Conservation (phyloP, 2,113 vertebrate genomes). For the Otolemur garnettii region DNA sequence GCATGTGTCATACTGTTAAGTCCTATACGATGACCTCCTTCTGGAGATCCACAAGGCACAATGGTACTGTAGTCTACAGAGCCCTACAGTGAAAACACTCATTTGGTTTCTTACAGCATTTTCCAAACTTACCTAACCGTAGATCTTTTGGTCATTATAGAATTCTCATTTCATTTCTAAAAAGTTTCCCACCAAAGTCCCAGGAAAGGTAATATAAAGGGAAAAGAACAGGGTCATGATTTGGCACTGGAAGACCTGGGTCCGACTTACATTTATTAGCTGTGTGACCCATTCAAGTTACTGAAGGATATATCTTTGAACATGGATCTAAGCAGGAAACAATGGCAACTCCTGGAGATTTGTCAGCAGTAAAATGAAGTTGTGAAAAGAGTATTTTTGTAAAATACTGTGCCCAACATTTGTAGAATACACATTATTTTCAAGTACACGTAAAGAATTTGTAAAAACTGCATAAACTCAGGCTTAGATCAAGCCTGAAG, state of each 20-base stretch:
- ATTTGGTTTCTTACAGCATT: neutral
- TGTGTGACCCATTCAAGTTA: neutral
- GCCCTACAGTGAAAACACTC: neutral
- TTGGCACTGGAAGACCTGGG: neutral
- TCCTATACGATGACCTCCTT: neutral
- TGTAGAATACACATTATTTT: slow-evolving; percentile 3
- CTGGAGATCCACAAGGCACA: neutral
- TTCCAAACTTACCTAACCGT: neutral
- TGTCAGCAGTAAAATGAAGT: slow-evolving; percentile 36
- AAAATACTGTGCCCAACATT: neutral
- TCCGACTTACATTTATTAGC: neutral
- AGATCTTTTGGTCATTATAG: neutral
- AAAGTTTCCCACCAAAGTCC: neutral
- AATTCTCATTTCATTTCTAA: neutral
- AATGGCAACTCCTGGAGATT: neutral
- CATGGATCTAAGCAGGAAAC: neutral
- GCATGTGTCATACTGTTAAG: neutral
- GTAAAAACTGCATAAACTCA: neutral
- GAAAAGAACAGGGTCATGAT: neutral
- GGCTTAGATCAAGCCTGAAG: slow-evolving; percentile 39
- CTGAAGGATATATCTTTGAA: neutral
- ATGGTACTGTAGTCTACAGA: neutral
- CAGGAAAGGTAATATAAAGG: neutral
- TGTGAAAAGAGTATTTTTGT: neutral
- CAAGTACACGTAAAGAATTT: neutral